Evolutionary conservation across 2,888 invertebrate species (phyloP).

Genomic region (Tubulanus polymorphus): DNA sequence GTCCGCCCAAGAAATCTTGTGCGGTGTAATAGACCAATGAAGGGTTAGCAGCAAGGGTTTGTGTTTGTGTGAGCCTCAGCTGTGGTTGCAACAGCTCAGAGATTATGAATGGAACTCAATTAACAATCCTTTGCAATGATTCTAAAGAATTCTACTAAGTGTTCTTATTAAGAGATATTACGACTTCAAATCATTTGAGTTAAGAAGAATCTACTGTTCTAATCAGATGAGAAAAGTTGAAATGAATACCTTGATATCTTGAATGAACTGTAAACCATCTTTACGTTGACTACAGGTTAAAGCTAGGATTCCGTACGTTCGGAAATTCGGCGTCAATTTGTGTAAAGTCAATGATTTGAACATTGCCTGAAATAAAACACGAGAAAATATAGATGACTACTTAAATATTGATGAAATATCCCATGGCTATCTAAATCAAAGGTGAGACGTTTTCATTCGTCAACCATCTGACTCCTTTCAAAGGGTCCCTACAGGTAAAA

Average conservation of each 20-base stretch:
- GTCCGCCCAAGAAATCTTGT: too few relatives aligned
- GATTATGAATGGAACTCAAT: too few relatives aligned
- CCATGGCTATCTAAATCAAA: too few relatives aligned
- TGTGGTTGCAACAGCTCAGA: too few relatives aligned
- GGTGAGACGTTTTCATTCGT: too few relatives aligned
- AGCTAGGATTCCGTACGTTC: conserved; percentile 83
- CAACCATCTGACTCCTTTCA: too few relatives aligned
- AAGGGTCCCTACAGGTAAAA: too few relatives aligned
- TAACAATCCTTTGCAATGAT: neutral
- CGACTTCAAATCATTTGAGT: neutral
- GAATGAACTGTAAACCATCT: conserved; percentile 65
- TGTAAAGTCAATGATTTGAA: conserved; percentile 38
- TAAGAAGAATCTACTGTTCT: neutral
- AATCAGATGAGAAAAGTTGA: neutral
- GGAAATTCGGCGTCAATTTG: conserved; percentile 28
- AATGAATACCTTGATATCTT: conserved; percentile 64
- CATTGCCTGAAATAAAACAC: conserved; percentile 51
- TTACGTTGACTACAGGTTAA: conserved; percentile 68
- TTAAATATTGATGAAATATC: too few relatives aligned
- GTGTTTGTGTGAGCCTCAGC: too few relatives aligned
- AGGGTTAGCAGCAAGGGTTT: too few relatives aligned
- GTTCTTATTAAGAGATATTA: neutral
- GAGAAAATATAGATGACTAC: neutral
- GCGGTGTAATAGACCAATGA: too few relatives aligned
- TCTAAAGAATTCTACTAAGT: neutral